These are phyloP conservation scores for Leiothrix lutea DNA, from an alignment of 2,113 vertebrate species.

Conservation along the genomic window DNA sequence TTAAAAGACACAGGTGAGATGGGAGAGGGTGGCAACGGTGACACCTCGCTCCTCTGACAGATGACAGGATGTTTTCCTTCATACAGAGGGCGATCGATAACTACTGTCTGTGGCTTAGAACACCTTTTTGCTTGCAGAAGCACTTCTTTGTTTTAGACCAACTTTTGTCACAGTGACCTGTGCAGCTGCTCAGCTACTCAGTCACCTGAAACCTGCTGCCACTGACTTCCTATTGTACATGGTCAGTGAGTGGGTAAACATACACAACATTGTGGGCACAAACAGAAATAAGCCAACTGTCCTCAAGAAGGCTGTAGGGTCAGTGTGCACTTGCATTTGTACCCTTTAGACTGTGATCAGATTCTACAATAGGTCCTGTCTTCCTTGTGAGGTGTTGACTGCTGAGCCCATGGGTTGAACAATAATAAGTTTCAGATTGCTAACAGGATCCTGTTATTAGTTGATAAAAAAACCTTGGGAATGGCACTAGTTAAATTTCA, in stretches of 20 bases:
- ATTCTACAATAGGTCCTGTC: background rate
- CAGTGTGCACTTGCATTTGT: background rate
- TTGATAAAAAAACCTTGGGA: background rate
- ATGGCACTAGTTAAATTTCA: background rate
- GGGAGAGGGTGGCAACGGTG: background rate
- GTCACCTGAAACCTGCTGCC: background rate
- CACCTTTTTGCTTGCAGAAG: background rate
- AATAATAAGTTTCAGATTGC: background rate
- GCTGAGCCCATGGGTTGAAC: accelerated
- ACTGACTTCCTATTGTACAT: accelerated
- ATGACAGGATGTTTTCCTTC: background rate
- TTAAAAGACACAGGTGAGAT: background rate
- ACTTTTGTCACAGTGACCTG: background rate
- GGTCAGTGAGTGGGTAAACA: background rate
- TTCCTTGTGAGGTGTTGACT: background rate
- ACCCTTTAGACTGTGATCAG: background rate
- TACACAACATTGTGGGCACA: accelerated
- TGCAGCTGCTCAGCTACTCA: background rate
- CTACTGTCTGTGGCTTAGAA: background rate
- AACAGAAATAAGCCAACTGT: background rate
- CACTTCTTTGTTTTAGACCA: background rate
- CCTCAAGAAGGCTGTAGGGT: background rate
- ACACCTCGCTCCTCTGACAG: background rate
- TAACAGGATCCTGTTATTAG: background rate
- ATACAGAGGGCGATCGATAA: background rate